phyloP scores from a whole-genome alignment of 2,888 invertebrate species.

The Papilio protenor region DNA sequence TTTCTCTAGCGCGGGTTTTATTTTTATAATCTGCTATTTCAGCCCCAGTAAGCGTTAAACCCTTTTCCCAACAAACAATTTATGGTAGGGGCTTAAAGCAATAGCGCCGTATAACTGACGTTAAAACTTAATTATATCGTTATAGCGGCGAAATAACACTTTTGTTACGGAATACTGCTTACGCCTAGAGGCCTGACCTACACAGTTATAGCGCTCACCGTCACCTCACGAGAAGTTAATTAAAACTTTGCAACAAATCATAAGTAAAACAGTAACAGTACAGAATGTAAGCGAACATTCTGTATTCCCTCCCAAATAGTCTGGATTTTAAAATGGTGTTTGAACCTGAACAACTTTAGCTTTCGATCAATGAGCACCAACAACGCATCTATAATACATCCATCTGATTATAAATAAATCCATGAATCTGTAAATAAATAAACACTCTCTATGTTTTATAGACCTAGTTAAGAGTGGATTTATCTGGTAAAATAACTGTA shows the following conservation, averaged over 20 bases:
- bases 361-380: too few relatives aligned
- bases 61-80: slow-evolving; percentile 6
- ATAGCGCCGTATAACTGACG: background rate
- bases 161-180: slow-evolving; percentile 9
- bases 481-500: too few relatives aligned
- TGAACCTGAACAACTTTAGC: too few relatives aligned
- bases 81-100: slow-evolving; percentile 15
- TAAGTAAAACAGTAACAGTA: too few relatives aligned
- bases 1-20: slow-evolving; percentile 5
- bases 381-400: too few relatives aligned
- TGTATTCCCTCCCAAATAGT: too few relatives aligned
- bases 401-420: too few relatives aligned
- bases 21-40: slow-evolving; percentile 13
- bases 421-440: too few relatives aligned
- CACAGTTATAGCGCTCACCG: background rate
- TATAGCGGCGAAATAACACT: slow-evolving; percentile 20
- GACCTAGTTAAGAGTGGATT: too few relatives aligned
- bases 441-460: too few relatives aligned
- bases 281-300: too few relatives aligned
- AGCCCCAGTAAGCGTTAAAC: background rate
- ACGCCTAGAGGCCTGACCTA: background rate
- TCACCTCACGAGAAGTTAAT: background rate
- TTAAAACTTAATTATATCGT: slow-evolving; percentile 26
- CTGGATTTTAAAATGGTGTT: too few relatives aligned
- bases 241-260: background rate